A percentile compares a stretch with the other conserved stretches of the same genome.
phyloP scores from a whole-genome alignment of 1,140 invertebrate genomes.

The Danaus melanippus region DNA sequence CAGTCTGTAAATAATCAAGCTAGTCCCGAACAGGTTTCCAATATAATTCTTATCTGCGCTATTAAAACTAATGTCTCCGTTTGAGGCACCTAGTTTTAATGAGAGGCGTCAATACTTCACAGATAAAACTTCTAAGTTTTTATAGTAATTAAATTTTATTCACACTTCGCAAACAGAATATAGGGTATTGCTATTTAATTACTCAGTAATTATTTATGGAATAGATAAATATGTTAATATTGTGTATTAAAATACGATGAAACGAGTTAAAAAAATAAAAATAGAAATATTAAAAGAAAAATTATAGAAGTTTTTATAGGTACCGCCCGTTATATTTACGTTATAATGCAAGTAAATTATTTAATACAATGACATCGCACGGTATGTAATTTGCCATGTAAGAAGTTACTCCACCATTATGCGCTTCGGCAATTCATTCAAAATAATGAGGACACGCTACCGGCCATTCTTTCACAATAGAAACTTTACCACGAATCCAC shows the following conservation, averaged over 20 bases:
- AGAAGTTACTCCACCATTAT: slow-evolving; percentile 45
- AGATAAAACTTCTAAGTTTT: slow-evolving; percentile 10
- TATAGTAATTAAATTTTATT: slow-evolving; percentile 13
- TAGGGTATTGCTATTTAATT: too few species aligned
- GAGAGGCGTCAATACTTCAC: slow-evolving; percentile 13
- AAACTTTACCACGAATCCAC: slow-evolving; percentile 20
- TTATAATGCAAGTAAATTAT: slow-evolving; percentile 37
- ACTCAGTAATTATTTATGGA: too few species aligned
- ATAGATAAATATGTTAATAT: too few species aligned
- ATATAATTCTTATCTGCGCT: slow-evolving; percentile 31
- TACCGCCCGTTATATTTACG: slow-evolving; percentile 10
- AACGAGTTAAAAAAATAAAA: too few species aligned
- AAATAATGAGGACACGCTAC: slow-evolving; percentile 57
- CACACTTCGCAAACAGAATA: not conserved
- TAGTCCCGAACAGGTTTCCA: slow-evolving; percentile 26
- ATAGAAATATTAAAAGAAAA: too few species aligned
- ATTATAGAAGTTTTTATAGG: too few species aligned
- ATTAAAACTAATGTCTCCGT: slow-evolving; percentile 33
- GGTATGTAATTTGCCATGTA: slow-evolving; percentile 61
- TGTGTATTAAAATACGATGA: too few species aligned
- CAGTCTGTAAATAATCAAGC: slow-evolving; percentile 26
- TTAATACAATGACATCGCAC: slow-evolving; percentile 60
- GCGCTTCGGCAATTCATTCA: slow-evolving; percentile 59
- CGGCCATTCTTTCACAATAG: slow-evolving; percentile 44
- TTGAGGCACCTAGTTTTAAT: slow-evolving; percentile 34